Conservation (phyloP, 1,140 invertebrate genomes). For the Potamilus streckersoni region DNA sequence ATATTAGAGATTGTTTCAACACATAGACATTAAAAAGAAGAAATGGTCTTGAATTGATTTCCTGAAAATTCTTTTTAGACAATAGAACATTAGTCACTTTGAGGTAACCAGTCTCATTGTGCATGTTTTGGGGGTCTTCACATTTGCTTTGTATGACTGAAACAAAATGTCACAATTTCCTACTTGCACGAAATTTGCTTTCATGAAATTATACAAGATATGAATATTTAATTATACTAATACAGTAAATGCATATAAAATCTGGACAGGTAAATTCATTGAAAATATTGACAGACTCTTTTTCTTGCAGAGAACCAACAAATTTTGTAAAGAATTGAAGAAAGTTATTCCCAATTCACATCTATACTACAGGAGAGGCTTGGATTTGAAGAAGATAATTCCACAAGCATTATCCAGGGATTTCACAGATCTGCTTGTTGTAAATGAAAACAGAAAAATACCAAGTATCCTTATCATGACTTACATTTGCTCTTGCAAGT, state of each 20-base stretch:
- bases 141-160: too few species aligned
- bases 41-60: too few species aligned
- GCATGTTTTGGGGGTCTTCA: too few species aligned
- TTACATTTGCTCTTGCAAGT: too few species aligned
- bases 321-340: slow-evolving; percentile 91
- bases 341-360: slow-evolving; percentile 92
- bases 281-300: not conserved
- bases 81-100: too few species aligned
- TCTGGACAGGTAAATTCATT: not conserved
- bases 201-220: not conserved
- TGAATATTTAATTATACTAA: not conserved
- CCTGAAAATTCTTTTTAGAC: too few species aligned
- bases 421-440: slow-evolving; percentile 91
- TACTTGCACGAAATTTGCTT: too few species aligned
- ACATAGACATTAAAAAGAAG: too few species aligned
- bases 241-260: not conserved
- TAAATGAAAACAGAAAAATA: slow-evolving; percentile 93
- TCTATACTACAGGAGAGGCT: slow-evolving; percentile 81
- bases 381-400: slow-evolving; percentile 94
- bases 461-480: slow-evolving; percentile 76
- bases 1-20: too few species aligned
- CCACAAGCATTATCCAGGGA: slow-evolving; percentile 81
- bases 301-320: slow-evolving; percentile 81
- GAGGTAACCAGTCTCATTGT: too few species aligned
- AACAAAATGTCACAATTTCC: too few species aligned